These are phyloP conservation scores for Ecdyonurus torrentis DNA, from an alignment of 2,888 invertebrate genomes.

Conservation along the genomic window DNA sequence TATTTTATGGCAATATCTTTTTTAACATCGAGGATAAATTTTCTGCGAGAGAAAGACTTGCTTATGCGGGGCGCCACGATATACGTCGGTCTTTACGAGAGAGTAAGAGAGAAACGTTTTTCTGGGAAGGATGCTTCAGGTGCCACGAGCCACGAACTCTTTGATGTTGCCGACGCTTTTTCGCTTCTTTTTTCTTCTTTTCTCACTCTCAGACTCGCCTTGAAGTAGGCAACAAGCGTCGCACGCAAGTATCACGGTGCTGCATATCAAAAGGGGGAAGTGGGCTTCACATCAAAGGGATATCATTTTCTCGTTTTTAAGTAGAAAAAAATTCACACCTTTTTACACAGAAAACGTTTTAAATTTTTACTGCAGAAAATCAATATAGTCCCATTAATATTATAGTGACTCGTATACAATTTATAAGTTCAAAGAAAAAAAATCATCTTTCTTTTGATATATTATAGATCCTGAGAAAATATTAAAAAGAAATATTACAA, in stretches of 20 bases:
- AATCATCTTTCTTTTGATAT: too few relatives aligned
- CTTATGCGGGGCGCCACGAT: neutral
- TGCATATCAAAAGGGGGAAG: neutral
- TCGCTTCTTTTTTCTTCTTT: slow-evolving; percentile 3
- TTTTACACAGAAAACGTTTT: neutral
- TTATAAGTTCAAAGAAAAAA: too few relatives aligned
- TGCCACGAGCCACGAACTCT: slow-evolving; percentile 17
- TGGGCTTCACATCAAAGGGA: neutral
- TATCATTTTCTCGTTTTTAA: neutral
- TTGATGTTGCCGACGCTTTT: slow-evolving; percentile 5
- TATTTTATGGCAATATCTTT: too few relatives aligned
- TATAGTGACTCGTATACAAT: too few relatives aligned
- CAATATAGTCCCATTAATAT: neutral
- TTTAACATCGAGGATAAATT: too few relatives aligned
- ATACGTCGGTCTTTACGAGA: neutral
- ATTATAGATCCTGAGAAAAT: too few relatives aligned
- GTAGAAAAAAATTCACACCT: neutral
- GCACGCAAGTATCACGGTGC: neutral
- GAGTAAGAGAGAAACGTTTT: slow-evolving; percentile 6
- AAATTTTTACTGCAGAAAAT: neutral
- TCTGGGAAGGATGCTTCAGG: slow-evolving; percentile 17
- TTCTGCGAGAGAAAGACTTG: too few relatives aligned
- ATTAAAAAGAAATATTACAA: too few relatives aligned
- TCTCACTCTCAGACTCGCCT: neutral
- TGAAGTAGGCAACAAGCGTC: neutral